Evolutionary conservation across 2,888 invertebrate species (phyloP).

Genomic region (Plebejus melissa): DNA sequence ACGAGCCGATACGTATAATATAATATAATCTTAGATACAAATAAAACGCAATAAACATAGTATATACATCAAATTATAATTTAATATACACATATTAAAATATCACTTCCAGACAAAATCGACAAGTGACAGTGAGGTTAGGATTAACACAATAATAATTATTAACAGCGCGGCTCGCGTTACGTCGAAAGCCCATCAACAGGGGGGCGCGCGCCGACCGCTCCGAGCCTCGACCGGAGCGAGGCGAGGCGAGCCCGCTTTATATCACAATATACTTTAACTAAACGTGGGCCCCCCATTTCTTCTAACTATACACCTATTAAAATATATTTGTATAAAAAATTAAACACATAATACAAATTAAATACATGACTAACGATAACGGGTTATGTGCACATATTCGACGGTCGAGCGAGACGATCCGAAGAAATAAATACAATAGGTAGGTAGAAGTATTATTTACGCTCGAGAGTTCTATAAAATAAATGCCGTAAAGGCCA

Average conservation of each 20-base stretch:
- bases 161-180: not conserved
- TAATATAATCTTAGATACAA: conserved; percentile 66
- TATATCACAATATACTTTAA: conserved; percentile 73
- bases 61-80: conserved; percentile 74
- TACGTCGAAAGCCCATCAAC: not conserved
- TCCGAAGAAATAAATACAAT: conserved; percentile 26
- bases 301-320: conserved; percentile 57
- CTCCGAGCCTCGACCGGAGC: conserved; percentile 11
- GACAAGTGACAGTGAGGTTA: conserved; percentile 27
- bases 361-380: conserved; percentile 43
- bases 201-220: not conserved
- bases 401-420: conserved; percentile 28
- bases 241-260: conserved; percentile 54
- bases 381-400: conserved; percentile 32
- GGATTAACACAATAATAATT: not conserved
- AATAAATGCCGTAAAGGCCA: conserved; percentile 22
- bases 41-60: conserved; percentile 57
- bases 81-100: conserved; percentile 53
- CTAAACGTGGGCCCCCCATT: conserved; percentile 61
- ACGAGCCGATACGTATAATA: conserved; percentile 39
- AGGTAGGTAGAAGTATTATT: not conserved
- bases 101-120: conserved; percentile 32
- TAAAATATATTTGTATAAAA: conserved; percentile 59
- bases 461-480: conserved; percentile 30
- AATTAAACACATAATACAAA: conserved; percentile 55